phyloP scores from a whole-genome alignment of 2,888 invertebrate genomes.

The Troides oblongomaculatus region DNA sequence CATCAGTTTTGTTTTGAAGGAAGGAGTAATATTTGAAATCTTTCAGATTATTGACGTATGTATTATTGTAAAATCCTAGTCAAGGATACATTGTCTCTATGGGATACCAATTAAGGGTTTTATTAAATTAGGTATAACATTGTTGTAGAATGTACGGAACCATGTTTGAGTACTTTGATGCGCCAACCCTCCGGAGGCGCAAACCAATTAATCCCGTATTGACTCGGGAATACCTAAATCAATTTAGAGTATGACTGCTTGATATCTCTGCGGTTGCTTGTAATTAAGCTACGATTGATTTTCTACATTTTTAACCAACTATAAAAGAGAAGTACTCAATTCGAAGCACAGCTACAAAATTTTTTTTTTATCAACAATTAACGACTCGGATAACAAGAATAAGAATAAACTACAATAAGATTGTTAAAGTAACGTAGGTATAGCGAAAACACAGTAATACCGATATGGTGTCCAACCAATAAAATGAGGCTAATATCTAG shows the following conservation, averaged over 20 bases:
- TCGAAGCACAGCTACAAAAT: no score
- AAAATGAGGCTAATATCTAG: no score
- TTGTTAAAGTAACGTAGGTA: no score
- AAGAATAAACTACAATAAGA: no score
- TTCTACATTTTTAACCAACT: not conserved
- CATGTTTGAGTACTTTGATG: slow-evolving; percentile 17
- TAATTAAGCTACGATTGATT: slow-evolving; percentile 18
- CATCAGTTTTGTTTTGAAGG: no score
- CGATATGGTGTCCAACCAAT: no score
- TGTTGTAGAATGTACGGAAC: slow-evolving; percentile 5
- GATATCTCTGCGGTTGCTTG: slow-evolving; percentile 7
- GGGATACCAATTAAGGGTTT: slow-evolving; percentile 1
- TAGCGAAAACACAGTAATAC: no score
- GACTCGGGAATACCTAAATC: slow-evolving; percentile 21
- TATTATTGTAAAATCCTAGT: not conserved
- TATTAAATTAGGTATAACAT: slow-evolving; percentile 14
- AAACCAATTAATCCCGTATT: slow-evolving; percentile 25
- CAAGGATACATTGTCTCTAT: not conserved
- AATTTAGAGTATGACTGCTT: slow-evolving; percentile 19
- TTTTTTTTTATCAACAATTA: no score
- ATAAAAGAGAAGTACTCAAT: no score
- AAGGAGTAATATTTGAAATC: no score
- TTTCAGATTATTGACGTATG: no score
- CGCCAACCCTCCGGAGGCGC: slow-evolving; percentile 13
- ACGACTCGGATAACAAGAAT: no score